These are phyloP conservation scores for Sturnus vulgaris DNA, from an alignment of 2,113 vertebrate species.

Conservation along the genomic window DNA sequence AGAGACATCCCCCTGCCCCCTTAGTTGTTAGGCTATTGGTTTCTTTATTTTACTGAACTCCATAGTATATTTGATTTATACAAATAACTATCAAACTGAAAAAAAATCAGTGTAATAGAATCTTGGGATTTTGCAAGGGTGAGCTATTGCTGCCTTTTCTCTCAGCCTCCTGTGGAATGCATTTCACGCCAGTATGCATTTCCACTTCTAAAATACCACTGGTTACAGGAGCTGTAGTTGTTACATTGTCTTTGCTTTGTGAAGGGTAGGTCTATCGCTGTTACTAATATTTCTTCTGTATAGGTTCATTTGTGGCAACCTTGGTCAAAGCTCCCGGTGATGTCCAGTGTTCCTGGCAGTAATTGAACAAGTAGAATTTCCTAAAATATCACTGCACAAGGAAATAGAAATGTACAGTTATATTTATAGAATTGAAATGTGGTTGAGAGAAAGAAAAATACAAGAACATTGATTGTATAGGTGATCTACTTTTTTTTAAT, in stretches of 20 bases:
- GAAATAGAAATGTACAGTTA: neutral
- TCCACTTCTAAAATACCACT: neutral
- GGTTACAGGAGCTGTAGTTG: neutral
- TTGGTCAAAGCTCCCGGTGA: neutral
- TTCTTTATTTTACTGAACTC: neutral
- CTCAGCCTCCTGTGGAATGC: neutral
- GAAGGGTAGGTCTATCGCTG: neutral
- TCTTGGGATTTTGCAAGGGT: neutral
- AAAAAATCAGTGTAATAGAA: neutral
- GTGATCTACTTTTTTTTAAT: neutral
- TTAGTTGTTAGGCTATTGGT: neutral
- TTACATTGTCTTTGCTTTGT: neutral
- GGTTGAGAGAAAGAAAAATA: neutral
- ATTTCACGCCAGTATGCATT: neutral
- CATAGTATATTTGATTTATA: neutral
- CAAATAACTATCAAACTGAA: neutral
- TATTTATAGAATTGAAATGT: neutral
- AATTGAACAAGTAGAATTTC: neutral
- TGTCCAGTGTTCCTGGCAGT: neutral
- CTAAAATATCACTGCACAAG: neutral
- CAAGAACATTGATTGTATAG: neutral
- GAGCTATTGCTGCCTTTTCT: neutral
- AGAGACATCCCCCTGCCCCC: neutral
- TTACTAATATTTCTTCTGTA: neutral
- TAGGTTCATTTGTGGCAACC: neutral